Evolutionary conservation across 92 coral and sea anemone genomes (phyloP).

Genomic region (Epizoanthus rinbou): DNA sequence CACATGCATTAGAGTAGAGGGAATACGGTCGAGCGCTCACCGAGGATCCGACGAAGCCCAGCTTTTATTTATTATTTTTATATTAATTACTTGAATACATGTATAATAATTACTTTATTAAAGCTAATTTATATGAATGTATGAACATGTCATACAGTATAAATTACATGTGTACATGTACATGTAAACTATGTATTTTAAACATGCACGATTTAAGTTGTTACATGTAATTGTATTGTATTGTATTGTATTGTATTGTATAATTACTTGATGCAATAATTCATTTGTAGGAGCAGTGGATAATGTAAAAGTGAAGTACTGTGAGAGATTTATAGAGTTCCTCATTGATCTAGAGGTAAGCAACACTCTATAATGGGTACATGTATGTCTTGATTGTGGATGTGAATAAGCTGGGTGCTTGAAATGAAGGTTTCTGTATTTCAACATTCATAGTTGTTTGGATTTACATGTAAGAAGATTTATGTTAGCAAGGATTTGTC

Average conservation of each 20-base stretch:
- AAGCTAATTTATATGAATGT: too few relatives aligned
- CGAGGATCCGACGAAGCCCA: too few relatives aligned
- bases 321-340: slow-evolving; percentile 91
- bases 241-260: too few relatives aligned
- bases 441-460: too few relatives aligned
- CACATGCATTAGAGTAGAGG: too few relatives aligned
- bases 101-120: too few relatives aligned
- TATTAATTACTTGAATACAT: too few relatives aligned
- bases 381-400: neutral
- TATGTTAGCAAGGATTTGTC: neutral
- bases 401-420: neutral
- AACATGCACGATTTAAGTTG: neutral
- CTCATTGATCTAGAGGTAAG: slow-evolving; percentile 92
- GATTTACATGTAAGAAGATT: too few relatives aligned
- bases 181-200: neutral
- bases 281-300: slow-evolving; percentile 67
- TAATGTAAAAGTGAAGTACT: slow-evolving; percentile 81
- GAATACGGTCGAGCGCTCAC: too few relatives aligned
- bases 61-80: too few relatives aligned
- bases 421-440: neutral
- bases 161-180: neutral
- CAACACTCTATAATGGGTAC: neutral
- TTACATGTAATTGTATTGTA: too few relatives aligned
- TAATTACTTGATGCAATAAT: neutral
- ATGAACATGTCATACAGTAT: too few relatives aligned